Conservation (phyloP, 2,888 invertebrate genomes). For the Eupithecia subfuscata region DNA sequence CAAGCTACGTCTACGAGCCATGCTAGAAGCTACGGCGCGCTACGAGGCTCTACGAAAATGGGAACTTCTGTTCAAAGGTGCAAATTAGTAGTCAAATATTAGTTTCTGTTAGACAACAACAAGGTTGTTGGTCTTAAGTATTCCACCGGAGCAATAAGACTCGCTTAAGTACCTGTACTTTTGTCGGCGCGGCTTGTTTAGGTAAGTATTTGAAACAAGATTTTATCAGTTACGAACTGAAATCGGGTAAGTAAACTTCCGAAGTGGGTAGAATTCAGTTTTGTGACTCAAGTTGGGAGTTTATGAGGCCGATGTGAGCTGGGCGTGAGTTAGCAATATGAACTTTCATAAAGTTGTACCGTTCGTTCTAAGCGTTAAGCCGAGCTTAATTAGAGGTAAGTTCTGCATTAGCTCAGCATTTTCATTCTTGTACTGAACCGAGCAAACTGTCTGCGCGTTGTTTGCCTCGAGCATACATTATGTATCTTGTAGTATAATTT, state of each 20-base stretch:
- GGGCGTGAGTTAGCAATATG: slow-evolving; percentile 6
- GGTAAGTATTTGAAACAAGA: slow-evolving; percentile 16
- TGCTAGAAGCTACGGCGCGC: slow-evolving; percentile 25
- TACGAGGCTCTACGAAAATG: slow-evolving; percentile 24
- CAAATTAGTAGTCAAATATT: slow-evolving; percentile 33
- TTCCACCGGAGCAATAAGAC: slow-evolving; percentile 22
- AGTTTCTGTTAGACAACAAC: slow-evolving; percentile 19
- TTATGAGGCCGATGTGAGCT: slow-evolving; percentile 10
- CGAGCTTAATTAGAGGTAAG: slow-evolving; percentile 11
- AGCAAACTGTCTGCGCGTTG: background rate
- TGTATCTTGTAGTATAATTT: slow-evolving; percentile 6
- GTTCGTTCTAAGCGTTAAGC: slow-evolving; percentile 9
- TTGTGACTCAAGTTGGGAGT: slow-evolving; percentile 14
- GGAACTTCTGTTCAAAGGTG: slow-evolving; percentile 28
- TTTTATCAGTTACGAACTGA: slow-evolving; percentile 17
- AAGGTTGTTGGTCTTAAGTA: slow-evolving; percentile 32
- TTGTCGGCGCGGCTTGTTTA: slow-evolving; percentile 18
- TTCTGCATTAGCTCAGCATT: slow-evolving; percentile 13
- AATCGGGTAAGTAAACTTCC: slow-evolving; percentile 16
- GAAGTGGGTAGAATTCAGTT: slow-evolving; percentile 15
- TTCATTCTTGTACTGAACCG: background rate
- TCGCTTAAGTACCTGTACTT: slow-evolving; percentile 13
- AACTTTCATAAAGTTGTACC: slow-evolving; percentile 14
- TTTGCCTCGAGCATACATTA: background rate
- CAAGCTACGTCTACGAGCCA: slow-evolving; percentile 19